phyloP scores from a whole-genome alignment of 2,888 invertebrate genomes.

The Lepetodrilus schrolli region DNA sequence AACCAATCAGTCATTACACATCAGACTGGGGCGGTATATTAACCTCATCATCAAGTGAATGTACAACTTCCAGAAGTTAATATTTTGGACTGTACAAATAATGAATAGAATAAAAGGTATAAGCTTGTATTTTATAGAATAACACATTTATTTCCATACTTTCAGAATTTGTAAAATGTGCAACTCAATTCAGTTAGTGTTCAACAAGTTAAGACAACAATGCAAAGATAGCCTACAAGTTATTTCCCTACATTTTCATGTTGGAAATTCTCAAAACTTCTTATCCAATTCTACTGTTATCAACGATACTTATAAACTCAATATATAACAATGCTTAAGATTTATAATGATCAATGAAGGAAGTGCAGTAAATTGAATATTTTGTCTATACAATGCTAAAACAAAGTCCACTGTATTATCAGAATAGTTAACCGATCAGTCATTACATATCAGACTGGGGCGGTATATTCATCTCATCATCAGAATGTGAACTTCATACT shows the following conservation, averaged over 20 bases:
- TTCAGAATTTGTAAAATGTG: neutral
- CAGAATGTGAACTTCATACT: too few relatives aligned
- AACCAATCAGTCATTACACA: conserved; percentile 2
- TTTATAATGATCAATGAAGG: too few relatives aligned
- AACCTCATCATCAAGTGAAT: neutral
- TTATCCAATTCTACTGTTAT: neutral
- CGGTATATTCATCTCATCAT: conserved; percentile 23
- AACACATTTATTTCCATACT: neutral
- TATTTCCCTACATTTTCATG: neutral
- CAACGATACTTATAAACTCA: too few relatives aligned
- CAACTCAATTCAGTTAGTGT: neutral
- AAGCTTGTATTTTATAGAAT: neutral
- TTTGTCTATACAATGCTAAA: too few relatives aligned
- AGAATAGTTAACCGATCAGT: neutral
- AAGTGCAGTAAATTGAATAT: too few relatives aligned
- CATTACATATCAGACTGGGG: conserved; percentile 34
- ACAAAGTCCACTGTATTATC: too few relatives aligned
- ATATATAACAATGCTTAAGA: too few relatives aligned
- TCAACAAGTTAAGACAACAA: neutral
- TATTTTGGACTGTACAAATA: neutral
- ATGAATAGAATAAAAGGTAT: neutral
- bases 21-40: conserved; percentile 36
- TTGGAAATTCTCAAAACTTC: neutral
- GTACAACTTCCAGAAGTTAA: neutral
- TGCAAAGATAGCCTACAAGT: neutral